A percentile compares a stretch with the other conserved stretches of the same genome.
phyloP scores from a whole-genome alignment of 2,888 invertebrate species.

The Andrena marginata region DNA sequence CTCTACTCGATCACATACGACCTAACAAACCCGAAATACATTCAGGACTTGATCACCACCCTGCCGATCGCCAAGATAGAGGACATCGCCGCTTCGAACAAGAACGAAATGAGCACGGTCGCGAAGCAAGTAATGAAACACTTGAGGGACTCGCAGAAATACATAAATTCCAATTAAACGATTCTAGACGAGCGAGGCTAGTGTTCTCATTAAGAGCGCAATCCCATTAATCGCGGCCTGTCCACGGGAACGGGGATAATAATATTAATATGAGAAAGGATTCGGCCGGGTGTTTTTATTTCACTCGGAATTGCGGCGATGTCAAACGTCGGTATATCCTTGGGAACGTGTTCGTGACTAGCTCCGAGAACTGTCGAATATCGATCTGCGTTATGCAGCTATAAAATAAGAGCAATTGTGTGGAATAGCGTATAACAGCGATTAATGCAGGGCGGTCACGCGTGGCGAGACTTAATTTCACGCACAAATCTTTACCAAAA shows the following conservation, averaged over 20 bases:
- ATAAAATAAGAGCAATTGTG: conserved; percentile 63
- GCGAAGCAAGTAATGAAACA: conserved; percentile 72
- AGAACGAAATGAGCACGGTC: conserved; percentile 58
- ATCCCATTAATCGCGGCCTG: neutral
- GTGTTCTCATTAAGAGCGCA: neutral
- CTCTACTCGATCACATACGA: conserved; percentile 77
- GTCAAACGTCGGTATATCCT: conserved; percentile 56
- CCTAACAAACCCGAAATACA: conserved; percentile 64
- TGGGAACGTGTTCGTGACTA: conserved; percentile 66
- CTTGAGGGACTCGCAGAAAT: conserved; percentile 52
- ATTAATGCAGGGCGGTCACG: conserved; percentile 29
- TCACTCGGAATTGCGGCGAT: conserved; percentile 1
- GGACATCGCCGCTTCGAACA: conserved; percentile 55
- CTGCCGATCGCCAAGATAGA: conserved; percentile 72
- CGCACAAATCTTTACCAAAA: conserved; percentile 4
- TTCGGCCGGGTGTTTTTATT: neutral
- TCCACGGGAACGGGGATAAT: neutral
- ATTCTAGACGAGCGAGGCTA: neutral
- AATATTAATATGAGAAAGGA: conserved; percentile 20
- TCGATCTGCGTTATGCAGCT: conserved; percentile 70
- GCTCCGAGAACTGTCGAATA: conserved; percentile 67
- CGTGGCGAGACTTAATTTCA: conserved; percentile 10
- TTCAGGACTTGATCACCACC: conserved; percentile 63
- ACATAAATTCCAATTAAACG: conserved; percentile 13
- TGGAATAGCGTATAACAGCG: conserved; percentile 42